Conservation (phyloP, 2,888 invertebrate species). For the Margaritifera margaritifera region DNA sequence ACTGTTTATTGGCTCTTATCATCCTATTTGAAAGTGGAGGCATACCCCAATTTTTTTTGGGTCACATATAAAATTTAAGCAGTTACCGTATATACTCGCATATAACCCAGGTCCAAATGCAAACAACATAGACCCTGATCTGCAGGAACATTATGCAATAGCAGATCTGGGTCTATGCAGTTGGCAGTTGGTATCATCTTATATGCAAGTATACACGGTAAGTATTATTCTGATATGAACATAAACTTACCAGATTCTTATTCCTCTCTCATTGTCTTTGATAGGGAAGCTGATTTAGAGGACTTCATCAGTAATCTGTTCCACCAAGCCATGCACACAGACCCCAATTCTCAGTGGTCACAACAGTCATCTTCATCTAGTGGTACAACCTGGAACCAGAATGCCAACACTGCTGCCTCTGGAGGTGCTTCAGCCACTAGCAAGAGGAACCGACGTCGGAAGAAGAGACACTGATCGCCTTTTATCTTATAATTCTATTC, state of each 20-base stretch:
- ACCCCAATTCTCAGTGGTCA: slow-evolving; percentile 42
- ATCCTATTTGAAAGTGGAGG: too few relatives aligned
- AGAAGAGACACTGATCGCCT: slow-evolving; percentile 55
- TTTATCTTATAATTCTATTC: too few relatives aligned
- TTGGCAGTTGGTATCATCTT: too few relatives aligned
- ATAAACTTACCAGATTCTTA: background rate
- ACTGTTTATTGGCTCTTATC: too few relatives aligned
- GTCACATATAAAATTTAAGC: too few relatives aligned
- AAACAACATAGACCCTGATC: too few relatives aligned
- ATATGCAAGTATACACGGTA: too few relatives aligned
- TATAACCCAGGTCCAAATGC: too few relatives aligned
- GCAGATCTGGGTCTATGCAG: too few relatives aligned
- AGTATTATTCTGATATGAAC: background rate
- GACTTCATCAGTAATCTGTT: slow-evolving; percentile 87
- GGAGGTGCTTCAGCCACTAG: slow-evolving; percentile 22
- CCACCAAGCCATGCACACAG: slow-evolving; percentile 76
- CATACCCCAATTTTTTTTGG: too few relatives aligned
- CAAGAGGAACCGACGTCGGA: slow-evolving; percentile 49
- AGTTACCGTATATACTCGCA: too few relatives aligned
- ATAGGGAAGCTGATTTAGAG: slow-evolving; percentile 83
- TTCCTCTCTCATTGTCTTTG: slow-evolving; percentile 25
- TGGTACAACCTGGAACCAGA: slow-evolving; percentile 26
- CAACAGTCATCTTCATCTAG: slow-evolving; percentile 34
- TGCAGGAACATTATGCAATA: too few relatives aligned
- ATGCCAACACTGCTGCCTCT: slow-evolving; percentile 19